These are phyloP conservation scores for Ochropleura leucogaster DNA, from an alignment of 2,888 invertebrate species.

Conservation along the genomic window DNA sequence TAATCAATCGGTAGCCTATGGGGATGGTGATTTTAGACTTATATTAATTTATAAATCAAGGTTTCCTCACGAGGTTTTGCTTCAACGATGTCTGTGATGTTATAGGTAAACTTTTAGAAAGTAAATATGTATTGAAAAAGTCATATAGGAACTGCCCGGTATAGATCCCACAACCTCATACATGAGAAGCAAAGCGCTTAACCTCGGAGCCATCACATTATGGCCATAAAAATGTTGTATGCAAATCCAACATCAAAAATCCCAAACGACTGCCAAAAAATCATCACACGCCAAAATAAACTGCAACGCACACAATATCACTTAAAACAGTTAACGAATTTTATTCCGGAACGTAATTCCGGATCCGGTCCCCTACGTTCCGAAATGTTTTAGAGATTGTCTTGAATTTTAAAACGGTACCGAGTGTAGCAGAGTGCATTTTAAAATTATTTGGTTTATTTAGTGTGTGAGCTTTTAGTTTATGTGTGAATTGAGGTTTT, in stretches of 20 bases:
- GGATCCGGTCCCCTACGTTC: conserved; percentile 20
- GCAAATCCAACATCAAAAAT: conserved; percentile 42
- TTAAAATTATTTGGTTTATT: conserved; percentile 40
- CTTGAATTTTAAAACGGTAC: conserved; percentile 56
- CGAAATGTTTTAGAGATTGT: conserved; percentile 49
- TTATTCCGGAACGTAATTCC: conserved; percentile 48
- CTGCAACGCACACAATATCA: conserved; percentile 42
- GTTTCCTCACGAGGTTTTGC: too few species aligned
- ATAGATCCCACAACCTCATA: too few species aligned
- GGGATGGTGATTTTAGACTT: too few species aligned
- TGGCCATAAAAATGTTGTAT: conserved; percentile 4
- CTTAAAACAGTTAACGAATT: conserved; percentile 40
- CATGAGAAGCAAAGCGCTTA: too few species aligned
- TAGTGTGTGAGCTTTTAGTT: conserved; percentile 19
- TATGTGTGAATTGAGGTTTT: conserved; percentile 15
- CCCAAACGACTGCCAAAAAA: conserved; percentile 33
- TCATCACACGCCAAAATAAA: conserved; percentile 45
- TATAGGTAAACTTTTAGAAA: too few species aligned
- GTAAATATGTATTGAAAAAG: too few species aligned
- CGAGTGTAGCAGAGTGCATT: conserved; percentile 28
- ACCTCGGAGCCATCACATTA: too few species aligned
- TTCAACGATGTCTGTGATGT: too few species aligned
- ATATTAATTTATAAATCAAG: too few species aligned
- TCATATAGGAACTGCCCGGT: too few species aligned
- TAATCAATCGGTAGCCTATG: too few species aligned